phyloP scores from a whole-genome alignment of 1,140 invertebrate genomes.

The Cylas formicarius region DNA sequence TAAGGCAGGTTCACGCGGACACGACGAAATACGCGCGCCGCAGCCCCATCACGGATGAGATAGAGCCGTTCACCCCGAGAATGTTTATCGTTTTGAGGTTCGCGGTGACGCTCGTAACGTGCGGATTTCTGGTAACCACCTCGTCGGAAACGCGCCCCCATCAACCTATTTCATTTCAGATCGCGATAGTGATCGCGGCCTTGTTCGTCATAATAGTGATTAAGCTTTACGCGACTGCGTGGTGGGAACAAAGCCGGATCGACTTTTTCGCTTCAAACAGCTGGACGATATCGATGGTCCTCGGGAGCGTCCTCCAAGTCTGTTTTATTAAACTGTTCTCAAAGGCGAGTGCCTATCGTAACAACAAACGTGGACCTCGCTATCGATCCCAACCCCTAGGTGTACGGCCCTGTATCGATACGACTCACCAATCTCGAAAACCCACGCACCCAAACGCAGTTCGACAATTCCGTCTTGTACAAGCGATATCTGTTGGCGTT shows the following conservation, averaged over 20 bases:
- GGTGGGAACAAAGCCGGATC: too few species aligned
- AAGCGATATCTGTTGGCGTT: constrained; percentile 97
- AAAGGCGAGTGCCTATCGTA: constrained; percentile 51
- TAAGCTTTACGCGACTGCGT: too few species aligned
- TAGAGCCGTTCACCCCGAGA: constrained; percentile 20
- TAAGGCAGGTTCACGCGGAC: constrained; percentile 57
- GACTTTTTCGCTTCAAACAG: constrained; percentile 1
- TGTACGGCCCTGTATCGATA: constrained; percentile 80
- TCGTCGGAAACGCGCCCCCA: too few species aligned
- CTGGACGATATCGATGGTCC: constrained; percentile 50
- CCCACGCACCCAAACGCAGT: constrained; percentile 90
- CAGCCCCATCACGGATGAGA: constrained; percentile 51
- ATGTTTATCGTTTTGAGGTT: constrained; percentile 1
- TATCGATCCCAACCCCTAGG: too few species aligned
- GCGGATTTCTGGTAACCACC: constrained; percentile 15
- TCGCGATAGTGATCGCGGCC: too few species aligned
- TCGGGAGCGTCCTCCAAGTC: constrained; percentile 76
- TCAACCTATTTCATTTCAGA: too few species aligned
- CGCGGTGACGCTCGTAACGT: constrained; percentile 7
- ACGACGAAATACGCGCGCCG: constrained; percentile 56
- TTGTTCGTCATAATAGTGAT: too few species aligned
- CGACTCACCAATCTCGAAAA: constrained; percentile 90
- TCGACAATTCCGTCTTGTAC: constrained; percentile 90
- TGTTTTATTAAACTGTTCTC: constrained; percentile 77
- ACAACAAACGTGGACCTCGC: constrained; percentile 5